Conservation (phyloP, 1,140 invertebrate species). For the Helicoverpa zea region DNA sequence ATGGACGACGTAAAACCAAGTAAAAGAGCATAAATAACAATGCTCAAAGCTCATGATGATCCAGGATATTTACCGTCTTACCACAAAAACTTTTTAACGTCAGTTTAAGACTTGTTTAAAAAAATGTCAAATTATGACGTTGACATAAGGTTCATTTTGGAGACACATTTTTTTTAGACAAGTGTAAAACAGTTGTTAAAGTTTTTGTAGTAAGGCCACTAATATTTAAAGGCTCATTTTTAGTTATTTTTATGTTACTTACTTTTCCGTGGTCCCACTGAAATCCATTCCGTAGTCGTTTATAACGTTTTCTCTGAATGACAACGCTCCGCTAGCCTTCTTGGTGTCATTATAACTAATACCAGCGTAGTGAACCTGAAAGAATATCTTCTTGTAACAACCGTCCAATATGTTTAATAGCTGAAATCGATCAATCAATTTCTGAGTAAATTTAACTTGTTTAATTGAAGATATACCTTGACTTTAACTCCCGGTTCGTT, state of each 20-base stretch:
- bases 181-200: too few relatives aligned
- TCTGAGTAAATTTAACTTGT: background rate
- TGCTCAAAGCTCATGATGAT: background rate
- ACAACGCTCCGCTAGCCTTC: conserved; percentile 52
- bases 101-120: too few relatives aligned
- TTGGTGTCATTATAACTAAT: conserved; percentile 55
- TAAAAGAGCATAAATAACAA: too few relatives aligned
- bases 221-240: background rate
- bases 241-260: background rate
- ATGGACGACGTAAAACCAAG: too few relatives aligned
- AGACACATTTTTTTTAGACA: too few relatives aligned
- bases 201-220: too few relatives aligned
- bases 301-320: conserved; percentile 15
- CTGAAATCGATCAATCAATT: too few relatives aligned
- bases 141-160: too few relatives aligned
- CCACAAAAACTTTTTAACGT: too few relatives aligned
- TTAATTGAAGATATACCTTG: conserved; percentile 42
- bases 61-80: background rate
- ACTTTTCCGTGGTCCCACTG: conserved; percentile 63
- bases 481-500: conserved; percentile 50
- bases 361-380: conserved; percentile 63
- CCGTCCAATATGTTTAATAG: too few relatives aligned
- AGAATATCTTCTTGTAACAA: background rate
- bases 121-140: too few relatives aligned
- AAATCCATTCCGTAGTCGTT: conserved; percentile 64